Evolutionary conservation across 1,140 invertebrate genomes (phyloP).

Genomic region (Papilio polytes): DNA sequence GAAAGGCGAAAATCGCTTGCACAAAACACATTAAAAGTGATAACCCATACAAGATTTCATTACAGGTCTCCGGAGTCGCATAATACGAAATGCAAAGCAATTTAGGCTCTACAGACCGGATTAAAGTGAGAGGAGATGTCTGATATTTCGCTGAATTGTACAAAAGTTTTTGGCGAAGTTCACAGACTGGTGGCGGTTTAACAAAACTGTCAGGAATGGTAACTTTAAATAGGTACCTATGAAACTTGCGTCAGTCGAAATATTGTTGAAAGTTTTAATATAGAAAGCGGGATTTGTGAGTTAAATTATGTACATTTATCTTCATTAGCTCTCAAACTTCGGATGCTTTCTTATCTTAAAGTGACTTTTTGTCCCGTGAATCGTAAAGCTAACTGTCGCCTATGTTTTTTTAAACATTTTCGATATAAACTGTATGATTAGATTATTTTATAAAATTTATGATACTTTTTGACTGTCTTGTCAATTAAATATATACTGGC

Average conservation of each 20-base stretch:
- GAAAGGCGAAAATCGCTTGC: conserved; percentile 27
- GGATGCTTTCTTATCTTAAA: neutral
- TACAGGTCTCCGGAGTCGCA: conserved; percentile 24
- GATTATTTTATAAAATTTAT: too few relatives aligned
- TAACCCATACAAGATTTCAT: conserved; percentile 36
- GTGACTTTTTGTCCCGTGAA: neutral
- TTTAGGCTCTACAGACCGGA: conserved; percentile 28
- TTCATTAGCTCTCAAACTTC: neutral
- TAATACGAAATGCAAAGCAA: conserved; percentile 38
- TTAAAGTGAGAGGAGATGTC: conserved; percentile 25
- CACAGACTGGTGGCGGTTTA: conserved; percentile 22
- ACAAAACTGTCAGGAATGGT: conserved; percentile 31
- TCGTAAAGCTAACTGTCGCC: neutral
- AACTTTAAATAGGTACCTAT: conserved; percentile 23
- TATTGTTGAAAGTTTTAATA: conserved; percentile 15
- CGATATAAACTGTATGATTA: too few relatives aligned
- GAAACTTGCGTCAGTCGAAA: conserved; percentile 18
- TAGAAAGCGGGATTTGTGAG: neutral
- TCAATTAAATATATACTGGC: neutral
- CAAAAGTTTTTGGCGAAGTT: conserved; percentile 33
- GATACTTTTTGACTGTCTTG: too few relatives aligned
- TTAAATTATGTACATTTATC: neutral
- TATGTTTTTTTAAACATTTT: too few relatives aligned
- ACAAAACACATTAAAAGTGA: conserved; percentile 3
- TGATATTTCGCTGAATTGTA: conserved; percentile 34